phyloP scores from a whole-genome alignment of 2,113 vertebrate species.

The Pandion haliaetus region DNA sequence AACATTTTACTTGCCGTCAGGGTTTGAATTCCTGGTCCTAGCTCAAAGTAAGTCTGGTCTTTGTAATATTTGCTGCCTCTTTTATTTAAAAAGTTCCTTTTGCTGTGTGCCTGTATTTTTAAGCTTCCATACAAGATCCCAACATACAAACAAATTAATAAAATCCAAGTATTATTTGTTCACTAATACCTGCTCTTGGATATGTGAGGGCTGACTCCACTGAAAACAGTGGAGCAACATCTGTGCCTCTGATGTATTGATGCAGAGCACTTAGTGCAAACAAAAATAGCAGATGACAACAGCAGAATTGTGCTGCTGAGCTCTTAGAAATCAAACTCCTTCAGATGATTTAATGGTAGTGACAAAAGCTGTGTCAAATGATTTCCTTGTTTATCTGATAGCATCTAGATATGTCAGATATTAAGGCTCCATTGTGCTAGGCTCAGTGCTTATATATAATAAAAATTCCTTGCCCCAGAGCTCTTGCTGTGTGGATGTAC shows the following conservation, averaged over 20 bases:
- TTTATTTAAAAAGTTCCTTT: neutral
- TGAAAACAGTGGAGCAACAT: neutral
- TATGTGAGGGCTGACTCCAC: neutral
- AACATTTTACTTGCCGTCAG: neutral
- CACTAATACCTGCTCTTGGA: neutral
- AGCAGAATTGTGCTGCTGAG: neutral
- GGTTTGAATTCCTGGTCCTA: neutral
- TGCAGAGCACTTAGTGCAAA: neutral
- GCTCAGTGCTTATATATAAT: neutral
- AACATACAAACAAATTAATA: neutral
- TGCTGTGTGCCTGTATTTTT: neutral
- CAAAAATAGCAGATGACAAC: neutral
- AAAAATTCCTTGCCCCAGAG: neutral
- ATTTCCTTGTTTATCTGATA: neutral
- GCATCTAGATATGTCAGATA: neutral
- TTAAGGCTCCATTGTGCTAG: neutral
- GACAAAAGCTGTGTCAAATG: neutral
- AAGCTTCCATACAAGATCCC: neutral
- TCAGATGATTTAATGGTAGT: neutral
- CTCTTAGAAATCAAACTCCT: neutral
- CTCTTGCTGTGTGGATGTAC: neutral
- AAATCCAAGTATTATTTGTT: neutral
- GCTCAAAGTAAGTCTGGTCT: neutral
- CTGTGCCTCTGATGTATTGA: neutral
- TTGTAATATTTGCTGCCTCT: neutral